Evolutionary conservation across 2,113 vertebrate species (phyloP).

Genomic region (Ondatra zibethicus): DNA sequence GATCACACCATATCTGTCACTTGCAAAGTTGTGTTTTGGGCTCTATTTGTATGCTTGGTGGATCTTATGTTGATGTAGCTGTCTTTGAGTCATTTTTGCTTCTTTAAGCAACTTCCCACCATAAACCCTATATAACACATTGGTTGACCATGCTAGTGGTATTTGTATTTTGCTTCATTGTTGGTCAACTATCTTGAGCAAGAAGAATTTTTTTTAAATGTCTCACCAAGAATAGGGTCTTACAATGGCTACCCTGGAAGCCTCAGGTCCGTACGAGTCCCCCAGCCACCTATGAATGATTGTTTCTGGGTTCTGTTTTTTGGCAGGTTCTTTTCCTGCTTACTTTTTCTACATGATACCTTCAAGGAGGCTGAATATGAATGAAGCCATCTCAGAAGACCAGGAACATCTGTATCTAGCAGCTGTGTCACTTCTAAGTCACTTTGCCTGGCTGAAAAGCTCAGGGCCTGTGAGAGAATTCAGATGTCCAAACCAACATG

Average conservation of each 20-base stretch:
- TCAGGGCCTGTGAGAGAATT: neutral
- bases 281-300: neutral
- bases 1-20: neutral
- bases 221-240: neutral
- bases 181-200: neutral
- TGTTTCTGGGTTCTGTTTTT: neutral
- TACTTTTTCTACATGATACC: neutral
- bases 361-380: neutral
- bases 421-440: neutral
- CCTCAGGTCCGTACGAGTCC: neutral
- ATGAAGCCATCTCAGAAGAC: neutral
- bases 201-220: neutral
- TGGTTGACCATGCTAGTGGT: neutral
- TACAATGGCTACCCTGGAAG: neutral
- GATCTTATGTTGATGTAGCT: neutral
- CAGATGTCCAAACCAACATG: neutral
- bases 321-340: no score
- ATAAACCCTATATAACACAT: neutral
- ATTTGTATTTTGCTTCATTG: neutral
- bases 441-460: neutral
- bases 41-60: neutral
- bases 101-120: neutral
- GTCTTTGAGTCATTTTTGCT: neutral
- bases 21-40: neutral
- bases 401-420: neutral